Percentiles rank a stretch among this genome's conserved stretches.
phyloP scores from a whole-genome alignment of 1,140 invertebrate genomes.

The Drosophila pandora region DNA sequence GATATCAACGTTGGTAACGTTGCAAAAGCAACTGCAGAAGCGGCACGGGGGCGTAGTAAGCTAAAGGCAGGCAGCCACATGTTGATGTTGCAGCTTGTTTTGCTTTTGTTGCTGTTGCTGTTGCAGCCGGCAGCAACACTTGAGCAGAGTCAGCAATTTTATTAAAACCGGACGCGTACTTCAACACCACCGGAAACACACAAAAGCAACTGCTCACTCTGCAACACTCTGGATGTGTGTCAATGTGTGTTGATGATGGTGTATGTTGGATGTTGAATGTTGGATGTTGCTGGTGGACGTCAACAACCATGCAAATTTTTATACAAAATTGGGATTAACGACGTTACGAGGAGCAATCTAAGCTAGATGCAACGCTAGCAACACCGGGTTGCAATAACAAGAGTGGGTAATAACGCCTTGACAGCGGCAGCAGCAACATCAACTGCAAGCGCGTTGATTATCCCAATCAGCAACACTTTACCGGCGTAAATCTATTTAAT shows the following conservation, averaged over 20 bases:
- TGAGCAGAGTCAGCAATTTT: conserved; percentile 70
- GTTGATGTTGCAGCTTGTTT: conserved; percentile 52
- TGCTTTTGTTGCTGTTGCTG: conserved; percentile 19
- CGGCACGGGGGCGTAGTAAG: background rate
- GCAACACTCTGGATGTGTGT: conserved; percentile 54
- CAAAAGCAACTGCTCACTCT: conserved; percentile 40
- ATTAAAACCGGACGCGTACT: conserved; percentile 79
- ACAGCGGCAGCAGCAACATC: conserved; percentile 52
- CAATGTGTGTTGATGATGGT: conserved; percentile 41
- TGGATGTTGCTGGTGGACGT: conserved; percentile 47
- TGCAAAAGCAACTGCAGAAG: conserved; percentile 28
- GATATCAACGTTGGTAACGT: conserved; percentile 77
- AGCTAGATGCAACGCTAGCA: conserved; percentile 54
- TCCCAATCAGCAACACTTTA: conserved; percentile 82
- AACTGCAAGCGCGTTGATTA: conserved; percentile 76
- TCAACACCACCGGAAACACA: conserved; percentile 72
- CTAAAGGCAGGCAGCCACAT: conserved; percentile 48
- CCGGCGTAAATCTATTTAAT: conserved; percentile 82
- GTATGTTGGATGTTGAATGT: conserved; percentile 20
- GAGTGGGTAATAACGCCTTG: conserved; percentile 67
- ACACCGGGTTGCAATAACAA: conserved; percentile 40
- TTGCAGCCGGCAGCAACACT: conserved; percentile 51
- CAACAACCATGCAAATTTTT: conserved; percentile 76
- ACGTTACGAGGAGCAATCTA: conserved; percentile 35
- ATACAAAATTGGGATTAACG: conserved; percentile 75